Evolutionary conservation across 1,140 invertebrate species (phyloP).

Genomic region (Aethina tumida): DNA sequence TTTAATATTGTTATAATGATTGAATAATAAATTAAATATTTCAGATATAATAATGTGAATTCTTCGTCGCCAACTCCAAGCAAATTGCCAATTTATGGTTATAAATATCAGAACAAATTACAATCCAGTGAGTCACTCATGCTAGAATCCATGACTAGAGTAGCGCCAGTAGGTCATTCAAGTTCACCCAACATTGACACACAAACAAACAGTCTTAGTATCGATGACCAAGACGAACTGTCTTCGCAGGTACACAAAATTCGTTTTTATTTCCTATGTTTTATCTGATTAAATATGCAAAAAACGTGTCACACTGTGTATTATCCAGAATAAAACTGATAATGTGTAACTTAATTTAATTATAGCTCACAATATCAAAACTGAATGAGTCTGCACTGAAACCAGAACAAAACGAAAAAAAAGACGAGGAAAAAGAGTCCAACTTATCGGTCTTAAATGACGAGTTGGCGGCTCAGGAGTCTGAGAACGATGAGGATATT

Average conservation of each 20-base stretch:
- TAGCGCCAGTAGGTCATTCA: neutral
- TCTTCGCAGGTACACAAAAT: no score
- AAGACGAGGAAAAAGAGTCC: slow-evolving; percentile 15
- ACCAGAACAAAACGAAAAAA: no score
- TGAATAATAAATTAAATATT: neutral
- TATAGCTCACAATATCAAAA: no score
- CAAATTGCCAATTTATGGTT: slow-evolving; percentile 17
- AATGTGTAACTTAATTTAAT: no score
- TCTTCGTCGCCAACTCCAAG: slow-evolving; percentile 17
- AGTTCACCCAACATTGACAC: slow-evolving; percentile 25
- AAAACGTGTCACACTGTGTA: no score
- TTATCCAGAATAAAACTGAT: no score
- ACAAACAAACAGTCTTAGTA: slow-evolving; percentile 56
- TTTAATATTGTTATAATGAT: neutral
- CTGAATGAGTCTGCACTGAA: no score
- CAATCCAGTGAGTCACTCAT: neutral
- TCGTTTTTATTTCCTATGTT: no score
- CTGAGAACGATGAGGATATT: slow-evolving; percentile 49
- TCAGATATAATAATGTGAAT: slow-evolving; percentile 10
- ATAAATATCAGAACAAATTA: slow-evolving; percentile 9
- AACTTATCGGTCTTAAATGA: slow-evolving; percentile 15
- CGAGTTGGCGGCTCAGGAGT: slow-evolving; percentile 17
- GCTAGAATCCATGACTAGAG: neutral
- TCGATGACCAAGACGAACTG: slow-evolving; percentile 51
- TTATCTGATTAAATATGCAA: no score